A percentile compares a stretch with the other conserved stretches of the same genome.
Conservation (phyloP, 2,888 invertebrate genomes). For the Mimachlamys varia region DNA sequence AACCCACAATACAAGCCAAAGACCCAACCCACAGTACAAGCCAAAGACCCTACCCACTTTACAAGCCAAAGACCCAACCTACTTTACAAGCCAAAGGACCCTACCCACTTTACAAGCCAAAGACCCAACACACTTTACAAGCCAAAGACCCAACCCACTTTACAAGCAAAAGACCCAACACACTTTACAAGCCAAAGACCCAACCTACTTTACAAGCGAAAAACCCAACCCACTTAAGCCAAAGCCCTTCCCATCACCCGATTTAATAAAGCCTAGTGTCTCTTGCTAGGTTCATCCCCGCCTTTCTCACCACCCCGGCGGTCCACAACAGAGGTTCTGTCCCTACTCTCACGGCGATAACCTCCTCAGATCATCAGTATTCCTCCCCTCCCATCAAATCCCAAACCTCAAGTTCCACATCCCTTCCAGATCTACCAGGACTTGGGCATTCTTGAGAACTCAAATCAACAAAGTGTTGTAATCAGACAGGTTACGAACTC, state of each 20-base stretch:
- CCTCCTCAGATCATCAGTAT: neutral
- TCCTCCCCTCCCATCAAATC: neutral
- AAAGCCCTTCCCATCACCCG: neutral
- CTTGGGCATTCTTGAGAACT: conserved; percentile 24
- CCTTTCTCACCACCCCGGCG: neutral
- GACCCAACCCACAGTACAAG: neutral
- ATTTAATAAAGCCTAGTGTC: neutral
- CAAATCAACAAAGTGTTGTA: conserved; percentile 4
- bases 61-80: neutral
- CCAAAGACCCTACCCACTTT: neutral
- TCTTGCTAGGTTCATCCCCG: neutral
- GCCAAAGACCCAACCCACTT: neutral
- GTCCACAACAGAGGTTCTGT: conserved; percentile 24
- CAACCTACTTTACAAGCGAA: neutral
- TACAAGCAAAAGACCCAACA: neutral
- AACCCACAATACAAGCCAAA: neutral
- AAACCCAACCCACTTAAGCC: neutral
- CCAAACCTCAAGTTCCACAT: neutral
- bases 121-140: neutral
- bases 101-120: neutral
- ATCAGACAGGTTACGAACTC: neutral
- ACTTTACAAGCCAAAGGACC: conserved; percentile 18
- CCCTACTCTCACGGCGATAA: neutral
- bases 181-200: neutral
- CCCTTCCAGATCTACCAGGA: neutral